These are phyloP conservation scores for Natator depressus DNA, from an alignment of 2,113 vertebrate species.

Conservation along the genomic window DNA sequence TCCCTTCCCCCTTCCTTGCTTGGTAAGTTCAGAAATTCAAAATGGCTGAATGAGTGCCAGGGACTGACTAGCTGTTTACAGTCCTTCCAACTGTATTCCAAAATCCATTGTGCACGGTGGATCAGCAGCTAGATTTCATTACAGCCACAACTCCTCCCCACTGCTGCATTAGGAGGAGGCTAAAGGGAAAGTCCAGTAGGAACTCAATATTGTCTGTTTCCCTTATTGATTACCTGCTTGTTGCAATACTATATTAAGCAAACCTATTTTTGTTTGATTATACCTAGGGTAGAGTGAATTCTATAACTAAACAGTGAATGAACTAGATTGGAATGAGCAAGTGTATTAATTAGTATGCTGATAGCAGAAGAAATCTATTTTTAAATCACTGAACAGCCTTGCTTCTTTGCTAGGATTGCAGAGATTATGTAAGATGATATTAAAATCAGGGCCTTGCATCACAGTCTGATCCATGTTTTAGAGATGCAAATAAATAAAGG, in stretches of 20 bases:
- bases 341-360: constrained; percentile 22
- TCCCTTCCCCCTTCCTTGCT: not conserved
- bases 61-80: not conserved
- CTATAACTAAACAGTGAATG: not conserved
- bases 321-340: constrained; percentile 9
- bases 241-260: not conserved
- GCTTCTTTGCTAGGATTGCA: constrained; percentile 43
- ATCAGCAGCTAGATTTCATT: fast-evolving
- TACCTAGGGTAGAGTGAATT: not conserved
- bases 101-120: not conserved
- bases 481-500: not conserved
- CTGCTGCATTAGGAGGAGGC: not conserved
- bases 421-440: constrained; percentile 35
- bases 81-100: not conserved
- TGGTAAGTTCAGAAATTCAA: not conserved
- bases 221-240: not conserved
- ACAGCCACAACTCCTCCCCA: not conserved
- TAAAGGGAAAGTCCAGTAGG: not conserved
- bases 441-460: constrained; percentile 49
- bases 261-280: not conserved
- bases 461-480: not conserved
- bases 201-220: not conserved
- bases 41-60: not conserved
- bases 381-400: constrained; percentile 37
- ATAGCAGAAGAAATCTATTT: constrained; percentile 39